Conservation (phyloP, 92 coral and sea anemone species). For the Plumapathes pennacea region DNA sequence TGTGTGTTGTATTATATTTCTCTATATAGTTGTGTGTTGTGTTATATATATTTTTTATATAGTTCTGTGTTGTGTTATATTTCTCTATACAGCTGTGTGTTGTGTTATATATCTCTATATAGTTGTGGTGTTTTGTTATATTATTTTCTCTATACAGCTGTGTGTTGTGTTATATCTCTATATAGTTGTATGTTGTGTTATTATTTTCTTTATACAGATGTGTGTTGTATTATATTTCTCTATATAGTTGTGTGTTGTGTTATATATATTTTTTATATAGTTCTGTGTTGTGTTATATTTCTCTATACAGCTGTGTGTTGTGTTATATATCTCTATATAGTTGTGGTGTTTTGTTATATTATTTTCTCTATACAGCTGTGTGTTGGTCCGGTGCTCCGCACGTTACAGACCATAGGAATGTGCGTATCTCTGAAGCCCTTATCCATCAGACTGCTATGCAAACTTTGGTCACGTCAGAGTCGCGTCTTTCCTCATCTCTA, state of each 20-base stretch:
- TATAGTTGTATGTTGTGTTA: neutral
- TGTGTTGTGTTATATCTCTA: too few relatives aligned
- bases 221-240: neutral
- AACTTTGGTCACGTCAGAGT: constrained; percentile 80
- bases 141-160: constrained; percentile 35
- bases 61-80: too few relatives aligned
- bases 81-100: too few relatives aligned
- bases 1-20: too few relatives aligned
- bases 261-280: neutral
- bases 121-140: too few relatives aligned
- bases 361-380: constrained; percentile 41
- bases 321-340: too few relatives aligned
- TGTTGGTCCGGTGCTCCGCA: constrained; percentile 75
- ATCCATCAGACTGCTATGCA: constrained; percentile 72
- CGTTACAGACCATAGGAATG: constrained; percentile 68
- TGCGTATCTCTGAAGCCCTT: constrained; percentile 65
- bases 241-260: neutral
- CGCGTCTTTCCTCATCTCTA: constrained; percentile 89
- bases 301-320: neutral
- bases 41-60: too few relatives aligned
- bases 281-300: neutral
- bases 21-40: too few relatives aligned
- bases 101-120: too few relatives aligned
- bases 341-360: neutral
- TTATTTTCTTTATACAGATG: neutral